phyloP scores from a whole-genome alignment of 1,140 invertebrate species.

The Psix sp. region DNA sequence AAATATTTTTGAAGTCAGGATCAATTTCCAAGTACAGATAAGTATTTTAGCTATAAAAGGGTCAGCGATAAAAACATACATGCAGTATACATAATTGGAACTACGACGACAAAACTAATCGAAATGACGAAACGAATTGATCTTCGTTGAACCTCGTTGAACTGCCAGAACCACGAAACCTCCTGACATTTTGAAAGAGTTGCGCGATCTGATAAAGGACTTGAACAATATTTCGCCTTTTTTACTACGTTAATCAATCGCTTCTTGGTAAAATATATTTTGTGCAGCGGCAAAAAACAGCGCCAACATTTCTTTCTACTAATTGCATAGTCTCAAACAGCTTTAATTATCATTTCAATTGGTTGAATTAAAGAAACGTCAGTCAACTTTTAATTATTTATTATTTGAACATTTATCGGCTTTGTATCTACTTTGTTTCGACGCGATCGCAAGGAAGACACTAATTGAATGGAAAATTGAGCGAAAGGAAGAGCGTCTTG shows the following conservation, averaged over 20 bases:
- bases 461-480: not conserved
- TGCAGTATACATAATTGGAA: conserved; percentile 43
- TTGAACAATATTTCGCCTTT: conserved; percentile 26
- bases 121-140: conserved; percentile 60
- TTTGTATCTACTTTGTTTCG: no score
- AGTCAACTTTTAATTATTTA: conserved; percentile 24
- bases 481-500: not conserved
- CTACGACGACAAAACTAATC: conserved; percentile 56
- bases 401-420: no score
- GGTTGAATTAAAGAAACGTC: conserved; percentile 19
- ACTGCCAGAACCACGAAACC: conserved; percentile 51
- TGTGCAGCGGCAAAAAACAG: conserved; percentile 15
- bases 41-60: conserved; percentile 51
- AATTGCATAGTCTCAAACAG: conserved; percentile 28
- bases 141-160: conserved; percentile 56
- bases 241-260: conserved; percentile 34
- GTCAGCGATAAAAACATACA: conserved; percentile 52
- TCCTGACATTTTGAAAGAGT: conserved; percentile 51
- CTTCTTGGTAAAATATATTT: conserved; percentile 26
- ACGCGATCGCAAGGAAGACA: no score
- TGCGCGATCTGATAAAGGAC: conserved; percentile 49
- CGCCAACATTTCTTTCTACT: conserved; percentile 22
- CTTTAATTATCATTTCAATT: conserved; percentile 31
- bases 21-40: conserved; percentile 51
- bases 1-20: conserved; percentile 56